A percentile compares a stretch with the other conserved stretches of the same genome.
Evolutionary conservation across 2,113 vertebrate genomes (phyloP).

Genomic region (Spea bombifrons): DNA sequence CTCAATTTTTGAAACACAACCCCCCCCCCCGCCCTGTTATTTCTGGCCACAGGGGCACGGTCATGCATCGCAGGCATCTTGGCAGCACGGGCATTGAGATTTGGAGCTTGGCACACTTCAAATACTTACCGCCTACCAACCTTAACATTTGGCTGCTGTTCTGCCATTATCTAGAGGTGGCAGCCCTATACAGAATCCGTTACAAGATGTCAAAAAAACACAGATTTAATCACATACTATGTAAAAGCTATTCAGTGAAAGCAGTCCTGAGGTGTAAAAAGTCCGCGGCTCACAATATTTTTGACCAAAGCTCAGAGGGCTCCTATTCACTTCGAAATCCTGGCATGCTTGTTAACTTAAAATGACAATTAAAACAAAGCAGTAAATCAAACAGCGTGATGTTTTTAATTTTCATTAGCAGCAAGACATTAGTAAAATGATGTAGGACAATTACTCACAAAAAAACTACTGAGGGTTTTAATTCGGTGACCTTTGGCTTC

Average conservation of each 20-base stretch:
- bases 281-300: slow-evolving; percentile 45
- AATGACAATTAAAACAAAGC: slow-evolving; percentile 50
- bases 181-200: slow-evolving; percentile 39
- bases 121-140: slow-evolving; percentile 41
- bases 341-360: slow-evolving; percentile 44
- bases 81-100: slow-evolving; percentile 11
- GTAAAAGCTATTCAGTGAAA: slow-evolving; percentile 40
- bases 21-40: neutral
- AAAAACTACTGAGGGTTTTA: slow-evolving; percentile 38
- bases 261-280: slow-evolving; percentile 47
- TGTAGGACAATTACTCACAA: slow-evolving; percentile 50
- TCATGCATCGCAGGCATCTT: slow-evolving; percentile 25
- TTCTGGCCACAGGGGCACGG: slow-evolving; percentile 1
- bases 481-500: slow-evolving; percentile 49
- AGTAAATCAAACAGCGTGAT: slow-evolving; percentile 44
- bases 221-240: slow-evolving; percentile 46
- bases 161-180: slow-evolving; percentile 35
- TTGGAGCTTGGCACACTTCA: slow-evolving; percentile 31
- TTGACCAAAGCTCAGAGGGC: slow-evolving; percentile 35
- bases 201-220: slow-evolving; percentile 41
- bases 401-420: slow-evolving; percentile 46
- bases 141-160: slow-evolving; percentile 41
- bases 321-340: slow-evolving; percentile 31
- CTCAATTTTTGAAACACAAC: slow-evolving; percentile 17
- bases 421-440: slow-evolving; percentile 47